Conservation (phyloP, 2,113 vertebrate species). For the Perognathus longimembris region DNA sequence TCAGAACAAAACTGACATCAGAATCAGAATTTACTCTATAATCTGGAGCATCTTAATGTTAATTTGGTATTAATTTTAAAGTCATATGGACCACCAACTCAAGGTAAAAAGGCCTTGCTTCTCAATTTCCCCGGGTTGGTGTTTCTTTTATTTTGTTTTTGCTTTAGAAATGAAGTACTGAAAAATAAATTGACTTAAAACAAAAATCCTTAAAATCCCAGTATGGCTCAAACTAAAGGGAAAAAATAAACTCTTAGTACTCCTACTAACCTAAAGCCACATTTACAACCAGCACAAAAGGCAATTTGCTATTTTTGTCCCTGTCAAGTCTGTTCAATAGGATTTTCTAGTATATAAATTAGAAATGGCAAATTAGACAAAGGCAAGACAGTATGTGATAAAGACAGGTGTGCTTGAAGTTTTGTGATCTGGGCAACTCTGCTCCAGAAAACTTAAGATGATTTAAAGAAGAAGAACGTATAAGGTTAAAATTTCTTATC, state of each 20-base stretch:
- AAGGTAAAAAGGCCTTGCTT: conserved; percentile 61
- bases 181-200: conserved; percentile 83
- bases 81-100: conserved; percentile 57
- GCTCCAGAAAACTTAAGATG: conserved; percentile 22
- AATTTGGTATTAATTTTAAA: conserved; percentile 67
- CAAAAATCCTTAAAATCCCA: conserved; percentile 67
- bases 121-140: conserved; percentile 28
- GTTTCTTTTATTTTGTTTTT: conserved; percentile 41
- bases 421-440: not conserved
- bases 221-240: conserved; percentile 79
- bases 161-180: conserved; percentile 72
- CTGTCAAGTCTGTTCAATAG: conserved; percentile 41
- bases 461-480: not conserved
- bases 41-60: not conserved
- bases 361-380: conserved; percentile 43
- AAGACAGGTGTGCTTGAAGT: not conserved
- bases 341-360: conserved; percentile 63
- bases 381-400: not conserved
- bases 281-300: conserved; percentile 41
- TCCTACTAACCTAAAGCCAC: conserved; percentile 16
- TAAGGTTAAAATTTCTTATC: not conserved
- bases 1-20: not conserved
- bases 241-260: conserved; percentile 77
- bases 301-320: conserved; percentile 50
- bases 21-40: conserved; percentile 14